Evolutionary conservation across 2,888 invertebrate genomes (phyloP).

Genomic region (Silvanus unidentatus): DNA sequence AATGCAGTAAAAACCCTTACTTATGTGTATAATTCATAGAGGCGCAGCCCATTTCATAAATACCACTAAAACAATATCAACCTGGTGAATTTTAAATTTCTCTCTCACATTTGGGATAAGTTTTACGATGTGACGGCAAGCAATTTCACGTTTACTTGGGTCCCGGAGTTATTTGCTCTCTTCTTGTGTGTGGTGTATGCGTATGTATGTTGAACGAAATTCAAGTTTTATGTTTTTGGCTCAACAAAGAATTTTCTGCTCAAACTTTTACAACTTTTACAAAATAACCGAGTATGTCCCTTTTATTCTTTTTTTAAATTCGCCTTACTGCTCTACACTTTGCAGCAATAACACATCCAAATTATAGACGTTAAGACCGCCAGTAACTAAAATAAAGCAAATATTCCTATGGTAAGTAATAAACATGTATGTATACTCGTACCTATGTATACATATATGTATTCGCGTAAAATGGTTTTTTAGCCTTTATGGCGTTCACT

Average conservation of each 20-base stretch:
- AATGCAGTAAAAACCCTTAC: no score
- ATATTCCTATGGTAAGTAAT: no score
- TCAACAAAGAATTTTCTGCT: conserved; percentile 15
- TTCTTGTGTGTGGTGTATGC: neutral
- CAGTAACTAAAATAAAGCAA: no score
- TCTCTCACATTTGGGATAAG: conserved; percentile 8
- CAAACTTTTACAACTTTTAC: conserved; percentile 17
- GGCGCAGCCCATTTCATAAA: neutral
- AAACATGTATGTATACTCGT: no score
- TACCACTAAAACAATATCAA: conserved; percentile 4
- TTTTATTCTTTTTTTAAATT: conserved; percentile 6
- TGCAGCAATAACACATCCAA: no score
- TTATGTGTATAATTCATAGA: no score
- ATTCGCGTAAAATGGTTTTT: no score
- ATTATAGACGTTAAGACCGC: no score
- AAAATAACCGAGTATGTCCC: conserved; percentile 8
- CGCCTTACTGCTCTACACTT: no score
- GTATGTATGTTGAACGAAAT: conserved; percentile 9
- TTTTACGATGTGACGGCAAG: conserved; percentile 17
- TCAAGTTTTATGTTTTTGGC: conserved; percentile 14
- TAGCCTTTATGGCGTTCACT: no score
- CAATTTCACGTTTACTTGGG: conserved; percentile 17
- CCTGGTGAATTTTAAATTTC: conserved; percentile 9
- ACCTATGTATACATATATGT: no score
- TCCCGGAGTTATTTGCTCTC: conserved; percentile 11